phyloP scores from a whole-genome alignment of 2,113 vertebrate species.

The Onychorhynchus coronatus region DNA sequence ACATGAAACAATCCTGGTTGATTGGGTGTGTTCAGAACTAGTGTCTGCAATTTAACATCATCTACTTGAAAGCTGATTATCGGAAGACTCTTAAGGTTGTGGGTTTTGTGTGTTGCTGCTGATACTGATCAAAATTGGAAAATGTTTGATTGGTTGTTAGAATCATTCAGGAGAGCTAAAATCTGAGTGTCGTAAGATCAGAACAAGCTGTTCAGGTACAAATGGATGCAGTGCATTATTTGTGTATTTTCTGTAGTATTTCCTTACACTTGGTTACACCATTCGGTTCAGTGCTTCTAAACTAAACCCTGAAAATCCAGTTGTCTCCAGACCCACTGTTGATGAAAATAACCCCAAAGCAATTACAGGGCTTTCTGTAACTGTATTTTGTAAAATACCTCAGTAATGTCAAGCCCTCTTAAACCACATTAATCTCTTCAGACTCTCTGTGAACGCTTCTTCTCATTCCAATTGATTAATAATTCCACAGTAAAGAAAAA shows the following conservation, averaged over 20 bases:
- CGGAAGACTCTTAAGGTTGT: not conserved
- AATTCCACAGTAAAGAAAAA: conserved; percentile 30
- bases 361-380: not conserved
- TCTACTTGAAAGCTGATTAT: not conserved
- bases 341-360: not conserved
- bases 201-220: not conserved
- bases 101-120: not conserved
- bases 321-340: not conserved
- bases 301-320: not conserved
- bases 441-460: not conserved
- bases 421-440: conserved; percentile 48
- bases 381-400: not conserved
- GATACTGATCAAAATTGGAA: not conserved
- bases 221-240: not conserved
- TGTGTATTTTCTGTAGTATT: not conserved
- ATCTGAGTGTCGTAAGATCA: not conserved
- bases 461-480: conserved; percentile 24
- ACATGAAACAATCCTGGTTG: not conserved
- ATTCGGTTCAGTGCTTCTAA: not conserved
- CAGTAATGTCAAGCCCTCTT: conserved; percentile 2
- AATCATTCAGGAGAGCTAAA: not conserved
- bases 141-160: not conserved
- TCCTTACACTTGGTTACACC: not conserved
- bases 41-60: not conserved
- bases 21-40: not conserved